A percentile compares a stretch with the other conserved stretches of the same genome.
These are phyloP conservation scores for Barnardius zonarius DNA, from an alignment of 2,113 vertebrate species.

Conservation along the genomic window DNA sequence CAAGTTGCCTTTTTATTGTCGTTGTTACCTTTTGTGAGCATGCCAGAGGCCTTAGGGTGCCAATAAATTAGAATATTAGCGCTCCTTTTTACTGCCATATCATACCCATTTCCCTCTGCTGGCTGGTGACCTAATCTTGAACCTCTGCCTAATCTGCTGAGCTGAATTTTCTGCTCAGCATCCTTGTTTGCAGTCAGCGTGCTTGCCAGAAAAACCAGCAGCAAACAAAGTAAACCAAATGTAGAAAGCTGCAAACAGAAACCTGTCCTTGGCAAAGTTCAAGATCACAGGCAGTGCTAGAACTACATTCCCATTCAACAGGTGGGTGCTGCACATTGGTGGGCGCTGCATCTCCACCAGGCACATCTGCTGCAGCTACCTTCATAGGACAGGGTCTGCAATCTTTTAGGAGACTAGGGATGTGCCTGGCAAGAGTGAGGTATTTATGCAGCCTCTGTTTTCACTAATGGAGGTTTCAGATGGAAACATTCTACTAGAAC, in stretches of 20 bases:
- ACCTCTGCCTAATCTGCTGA: background rate
- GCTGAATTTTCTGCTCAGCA: background rate
- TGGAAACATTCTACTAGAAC: background rate
- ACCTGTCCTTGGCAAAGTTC: conserved; percentile 20
- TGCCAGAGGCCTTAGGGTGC: background rate
- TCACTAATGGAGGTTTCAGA: background rate
- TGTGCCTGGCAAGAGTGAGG: background rate
- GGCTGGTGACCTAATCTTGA: conserved; percentile 14
- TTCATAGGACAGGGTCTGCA: background rate
- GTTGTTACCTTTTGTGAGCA: background rate
- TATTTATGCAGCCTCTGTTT: background rate
- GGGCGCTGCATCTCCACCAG: background rate
- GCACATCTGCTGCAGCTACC: background rate
- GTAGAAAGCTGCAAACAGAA: conserved; percentile 22
- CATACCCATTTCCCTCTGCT: background rate
- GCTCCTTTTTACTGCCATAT: background rate
- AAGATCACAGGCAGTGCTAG: background rate
- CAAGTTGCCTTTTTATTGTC: background rate
- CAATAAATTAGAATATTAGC: background rate
- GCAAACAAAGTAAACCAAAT: conserved; percentile 6
- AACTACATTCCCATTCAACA: background rate
- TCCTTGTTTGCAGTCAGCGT: background rate
- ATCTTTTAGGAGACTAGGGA: background rate
- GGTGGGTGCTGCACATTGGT: background rate
- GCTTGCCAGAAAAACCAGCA: conserved; percentile 7